Base-by-base conservation (phyloP, 1,140 invertebrate genomes). In the Homalodisca vitripennis region DNA sequence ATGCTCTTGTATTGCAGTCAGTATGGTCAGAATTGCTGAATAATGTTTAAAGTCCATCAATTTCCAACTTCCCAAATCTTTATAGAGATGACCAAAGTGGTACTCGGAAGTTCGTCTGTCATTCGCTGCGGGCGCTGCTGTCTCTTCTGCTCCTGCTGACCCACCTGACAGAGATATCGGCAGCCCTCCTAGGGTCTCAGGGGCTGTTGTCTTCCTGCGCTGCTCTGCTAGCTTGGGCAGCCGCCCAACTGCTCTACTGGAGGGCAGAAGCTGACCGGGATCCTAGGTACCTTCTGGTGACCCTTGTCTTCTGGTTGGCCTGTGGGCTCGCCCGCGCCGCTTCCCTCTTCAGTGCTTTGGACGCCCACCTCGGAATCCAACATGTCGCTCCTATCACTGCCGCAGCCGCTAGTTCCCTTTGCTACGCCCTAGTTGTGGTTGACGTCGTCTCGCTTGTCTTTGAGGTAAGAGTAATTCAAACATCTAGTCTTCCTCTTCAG, bases 291-390 rank as follows among this genome's bases (percentile, higher is more conserved):
- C 51, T 73, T 17, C 48, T 63, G 1, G 67, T 69, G 0, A 71
- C 69, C 24, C 46, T 32, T 6, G 29, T 69, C 10, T 64, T 70
- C 27, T 73, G 69, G 48, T 48, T 73, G 20, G 29, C 32, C 31
- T 68, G 67, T 47, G 72, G 72, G 0, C 53, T 73, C 22, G 62
- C 70, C 1, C 69, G 72, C 6, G 67, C 70, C 17, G 69, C 69
- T 31, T 30, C 66, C 26, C 64, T 73, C 14, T 73, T 71, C 65
- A 30, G 20, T 27, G 70, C 70, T 51, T 60, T 73, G 17, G 72
- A 73, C 63, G 2, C 27, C 22, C 29, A 27, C 12, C 47, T 71
- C 6, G 70, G 53, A 22, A 29, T 48, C 30, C 30, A 22, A 1
- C 68, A 73, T 41, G 68, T 71, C 1, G 67, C 51, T 0, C 34